Conservation (phyloP, 2,888 invertebrate species). For the Dynastes grantii region DNA sequence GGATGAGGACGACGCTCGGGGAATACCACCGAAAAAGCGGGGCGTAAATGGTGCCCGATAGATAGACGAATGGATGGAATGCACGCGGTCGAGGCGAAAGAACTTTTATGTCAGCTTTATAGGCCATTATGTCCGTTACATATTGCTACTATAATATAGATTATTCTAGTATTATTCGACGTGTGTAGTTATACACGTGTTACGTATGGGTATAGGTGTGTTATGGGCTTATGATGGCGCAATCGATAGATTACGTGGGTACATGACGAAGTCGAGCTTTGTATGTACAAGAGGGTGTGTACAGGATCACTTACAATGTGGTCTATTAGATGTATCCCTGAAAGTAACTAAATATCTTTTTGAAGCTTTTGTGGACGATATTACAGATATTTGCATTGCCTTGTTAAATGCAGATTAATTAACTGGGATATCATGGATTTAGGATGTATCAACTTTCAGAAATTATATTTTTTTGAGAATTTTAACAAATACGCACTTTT, state of each 20-base stretch:
- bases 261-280: not conserved
- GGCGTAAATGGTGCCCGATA: not conserved
- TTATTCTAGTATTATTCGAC: not conserved
- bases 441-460: no score
- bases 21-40: not conserved
- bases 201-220: not conserved
- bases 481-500: no score
- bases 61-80: not conserved
- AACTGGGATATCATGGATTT: no score
- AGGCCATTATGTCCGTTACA: conserved; percentile 21
- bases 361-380: no score
- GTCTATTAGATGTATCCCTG: no score
- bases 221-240: not conserved
- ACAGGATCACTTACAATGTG: no score
- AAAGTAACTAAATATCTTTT: no score
- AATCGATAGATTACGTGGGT: conserved; percentile 9
- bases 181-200: not conserved
- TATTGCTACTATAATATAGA: conserved; percentile 27
- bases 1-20: not conserved
- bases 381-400: no score
- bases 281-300: no score
- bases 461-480: no score
- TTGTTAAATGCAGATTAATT: no score
- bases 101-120: conserved; percentile 15
- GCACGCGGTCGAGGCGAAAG: not conserved